These are phyloP conservation scores for Sebastolobus alascanus DNA, from an alignment of 2,797 vertebrate genomes.

Conservation along the genomic window DNA sequence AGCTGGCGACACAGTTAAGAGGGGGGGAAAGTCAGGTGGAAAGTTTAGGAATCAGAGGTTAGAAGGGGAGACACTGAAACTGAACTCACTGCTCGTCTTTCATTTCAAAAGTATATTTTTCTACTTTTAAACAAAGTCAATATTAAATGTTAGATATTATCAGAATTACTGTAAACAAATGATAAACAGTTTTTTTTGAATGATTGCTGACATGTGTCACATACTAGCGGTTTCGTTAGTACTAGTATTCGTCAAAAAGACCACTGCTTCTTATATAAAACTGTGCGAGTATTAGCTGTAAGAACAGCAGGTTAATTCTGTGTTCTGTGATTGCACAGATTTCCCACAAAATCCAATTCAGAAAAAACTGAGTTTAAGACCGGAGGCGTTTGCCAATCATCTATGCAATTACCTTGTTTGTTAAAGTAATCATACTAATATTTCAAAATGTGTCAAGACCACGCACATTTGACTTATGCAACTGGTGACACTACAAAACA, in stretches of 20 bases:
- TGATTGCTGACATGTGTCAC: neutral
- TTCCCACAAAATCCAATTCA: neutral
- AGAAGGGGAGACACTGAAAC: neutral
- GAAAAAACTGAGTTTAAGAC: too few relatives aligned
- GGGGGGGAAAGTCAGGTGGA: conserved; percentile 53
- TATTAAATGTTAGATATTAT: neutral
- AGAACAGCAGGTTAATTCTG: neutral
- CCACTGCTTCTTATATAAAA: neutral
- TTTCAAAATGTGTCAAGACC: neutral
- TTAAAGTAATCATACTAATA: neutral
- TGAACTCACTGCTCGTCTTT: neutral
- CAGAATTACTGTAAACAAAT: neutral
- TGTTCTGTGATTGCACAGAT: neutral
- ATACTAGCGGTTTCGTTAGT: neutral
- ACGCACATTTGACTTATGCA: neutral
- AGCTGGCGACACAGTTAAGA: conserved; percentile 72
- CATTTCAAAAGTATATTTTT: neutral
- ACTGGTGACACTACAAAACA: neutral
- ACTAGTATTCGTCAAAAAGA: neutral
- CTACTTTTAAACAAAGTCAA: conserved; percentile 1
- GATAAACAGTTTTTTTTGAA: neutral
- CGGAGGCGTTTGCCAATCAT: neutral
- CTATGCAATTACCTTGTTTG: neutral
- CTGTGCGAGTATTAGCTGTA: fast-evolving
- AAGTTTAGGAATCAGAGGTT: conserved; percentile 55